Base-by-base conservation (phyloP, 2,113 vertebrate species). In the Crocuta crocuta region DNA sequence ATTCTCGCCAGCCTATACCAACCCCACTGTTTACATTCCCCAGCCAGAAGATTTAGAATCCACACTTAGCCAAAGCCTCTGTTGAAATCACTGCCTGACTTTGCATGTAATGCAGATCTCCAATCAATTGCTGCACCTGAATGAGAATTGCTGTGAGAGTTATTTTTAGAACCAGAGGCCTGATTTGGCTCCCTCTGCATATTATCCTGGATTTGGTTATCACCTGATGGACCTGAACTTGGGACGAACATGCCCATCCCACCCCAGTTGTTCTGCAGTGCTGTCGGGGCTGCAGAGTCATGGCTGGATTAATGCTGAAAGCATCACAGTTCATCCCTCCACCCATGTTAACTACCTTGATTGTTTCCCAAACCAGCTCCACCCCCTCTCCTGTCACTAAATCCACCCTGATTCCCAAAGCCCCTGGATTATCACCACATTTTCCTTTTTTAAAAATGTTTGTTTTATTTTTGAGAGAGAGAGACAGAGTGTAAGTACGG, bases 231-330 rank as follows among this genome's bases (percentile, higher is more conserved):
- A 81, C 99, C 99, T 0, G 99, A 99, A 98, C 99, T 99, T 80
- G 99, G 58, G 58, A 61, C 99, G 94, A 99, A 97, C 99, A 99
- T 99, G 95, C 99, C 99, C 99, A 99, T 99, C 99, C 99, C 99
- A 0, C 99, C 99, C 99, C 99, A 99, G 96, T 99, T 99, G 98
- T 99, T 99, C 98, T 99, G 99, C 94, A 99, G 98, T 0, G 99
- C 99, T 0, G 99, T 99, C 98, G 99, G 99, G 0, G 99, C 99
- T 0, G 99, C 99, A 0, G 99, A 99, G 99, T 99, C 99, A 99
- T 99, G 1, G 99, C 99, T 0, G 99, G 99, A 94, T 99, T 99
- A 96, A 99, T 99, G 92, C 99, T 99, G 65, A 99, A 99, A 71
- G 99, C 99, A 45, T 99, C 99, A 0, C 99, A 99, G 98, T 99